These are phyloP conservation scores for Falco punctatus DNA, from an alignment of 2,113 vertebrate genomes.

Conservation along the genomic window DNA sequence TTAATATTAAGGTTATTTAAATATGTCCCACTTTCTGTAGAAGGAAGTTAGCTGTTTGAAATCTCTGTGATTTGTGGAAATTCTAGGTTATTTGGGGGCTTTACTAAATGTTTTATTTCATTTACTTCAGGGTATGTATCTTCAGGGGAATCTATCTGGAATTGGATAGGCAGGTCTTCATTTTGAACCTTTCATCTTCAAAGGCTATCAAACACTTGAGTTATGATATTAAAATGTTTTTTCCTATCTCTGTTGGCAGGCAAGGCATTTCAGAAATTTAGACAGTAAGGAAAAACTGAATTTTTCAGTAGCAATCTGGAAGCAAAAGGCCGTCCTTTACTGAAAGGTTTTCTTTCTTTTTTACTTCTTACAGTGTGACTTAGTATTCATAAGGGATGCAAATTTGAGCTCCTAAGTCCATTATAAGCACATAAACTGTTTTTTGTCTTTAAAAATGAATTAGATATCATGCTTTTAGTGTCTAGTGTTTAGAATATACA, in stretches of 20 bases:
- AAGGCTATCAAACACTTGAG: neutral
- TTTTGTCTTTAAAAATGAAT: neutral
- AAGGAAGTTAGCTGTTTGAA: neutral
- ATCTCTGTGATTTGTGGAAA: neutral
- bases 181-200: neutral
- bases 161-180: neutral
- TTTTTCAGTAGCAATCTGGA: neutral
- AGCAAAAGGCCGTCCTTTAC: neutral
- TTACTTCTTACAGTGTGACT: neutral
- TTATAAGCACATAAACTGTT: neutral
- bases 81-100: neutral
- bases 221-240: neutral
- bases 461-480: neutral
- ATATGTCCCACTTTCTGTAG: neutral
- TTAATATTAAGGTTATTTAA: neutral
- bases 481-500: neutral
- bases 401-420: neutral
- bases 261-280: neutral
- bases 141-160: neutral
- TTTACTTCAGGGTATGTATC: fast-evolving
- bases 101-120: neutral
- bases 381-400: neutral
- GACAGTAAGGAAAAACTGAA: neutral
- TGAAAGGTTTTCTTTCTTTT: neutral
- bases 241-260: neutral